Evolutionary conservation across 2,113 vertebrate species (phyloP).

Genomic region (Chrysemys picta): DNA sequence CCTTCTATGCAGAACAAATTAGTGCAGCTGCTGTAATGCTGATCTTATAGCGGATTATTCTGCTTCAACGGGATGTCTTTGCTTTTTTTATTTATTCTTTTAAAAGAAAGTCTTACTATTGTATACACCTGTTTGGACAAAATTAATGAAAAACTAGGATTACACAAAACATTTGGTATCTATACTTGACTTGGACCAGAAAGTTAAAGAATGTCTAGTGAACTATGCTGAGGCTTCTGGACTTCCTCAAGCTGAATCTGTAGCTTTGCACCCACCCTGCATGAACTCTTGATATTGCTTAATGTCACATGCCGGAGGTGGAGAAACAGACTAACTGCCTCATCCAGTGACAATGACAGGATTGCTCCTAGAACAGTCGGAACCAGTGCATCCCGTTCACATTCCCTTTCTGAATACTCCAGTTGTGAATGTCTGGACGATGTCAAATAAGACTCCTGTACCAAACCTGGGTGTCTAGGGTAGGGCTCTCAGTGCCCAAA

Average conservation of each 20-base stretch:
- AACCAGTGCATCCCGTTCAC: not conserved
- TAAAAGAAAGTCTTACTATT: not conserved
- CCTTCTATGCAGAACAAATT: not conserved
- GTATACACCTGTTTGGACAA: not conserved
- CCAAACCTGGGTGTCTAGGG: not conserved
- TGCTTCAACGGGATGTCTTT: not conserved
- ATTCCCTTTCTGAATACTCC: not conserved
- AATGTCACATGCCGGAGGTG: not conserved
- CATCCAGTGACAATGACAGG: not conserved
- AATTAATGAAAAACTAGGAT: not conserved
- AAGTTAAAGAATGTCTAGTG: not conserved
- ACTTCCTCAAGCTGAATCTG: not conserved
- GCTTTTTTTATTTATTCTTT: not conserved
- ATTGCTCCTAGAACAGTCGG: not conserved
- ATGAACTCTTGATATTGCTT: not conserved
- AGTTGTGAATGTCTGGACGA: not conserved
- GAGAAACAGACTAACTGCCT: not conserved
- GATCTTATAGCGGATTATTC: not conserved
- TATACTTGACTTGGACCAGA: not conserved
- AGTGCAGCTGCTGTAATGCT: constrained; percentile 33
- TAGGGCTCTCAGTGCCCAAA: not conserved
- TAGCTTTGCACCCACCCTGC: not conserved
- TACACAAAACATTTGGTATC: not conserved
- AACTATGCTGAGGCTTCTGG: not conserved
- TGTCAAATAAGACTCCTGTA: not conserved